A percentile compares a stretch with the other conserved stretches of the same genome.
phyloP scores from a whole-genome alignment of 2,797 vertebrate genomes.

The Malurus splendens region DNA sequence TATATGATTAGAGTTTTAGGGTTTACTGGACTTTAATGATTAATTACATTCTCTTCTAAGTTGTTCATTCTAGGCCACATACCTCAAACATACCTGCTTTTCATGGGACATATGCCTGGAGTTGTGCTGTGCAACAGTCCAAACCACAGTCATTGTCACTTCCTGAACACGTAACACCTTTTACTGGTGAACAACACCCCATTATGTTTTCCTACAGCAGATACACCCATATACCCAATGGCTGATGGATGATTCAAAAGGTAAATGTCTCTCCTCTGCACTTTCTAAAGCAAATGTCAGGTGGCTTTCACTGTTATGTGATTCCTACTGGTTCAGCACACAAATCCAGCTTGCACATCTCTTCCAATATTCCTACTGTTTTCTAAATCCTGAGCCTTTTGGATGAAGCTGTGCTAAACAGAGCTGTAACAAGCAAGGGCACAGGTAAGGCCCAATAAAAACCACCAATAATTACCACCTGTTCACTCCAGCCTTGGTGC shows the following conservation, averaged over 20 bases:
- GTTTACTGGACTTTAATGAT: background rate
- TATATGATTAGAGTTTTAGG: background rate
- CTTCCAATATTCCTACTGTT: background rate
- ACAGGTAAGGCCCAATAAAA: background rate
- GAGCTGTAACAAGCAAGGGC: background rate
- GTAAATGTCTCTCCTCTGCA: background rate
- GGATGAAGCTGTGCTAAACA: background rate
- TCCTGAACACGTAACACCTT: background rate
- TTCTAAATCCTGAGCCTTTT: background rate
- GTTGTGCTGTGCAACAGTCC: background rate
- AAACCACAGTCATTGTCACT: background rate
- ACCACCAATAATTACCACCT: background rate
- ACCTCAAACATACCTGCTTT: background rate
- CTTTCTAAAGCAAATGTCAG: constrained; percentile 32
- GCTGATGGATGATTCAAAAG: background rate
- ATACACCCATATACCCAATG: background rate
- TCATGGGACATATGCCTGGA: rapidly evolving
- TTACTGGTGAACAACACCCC: background rate
- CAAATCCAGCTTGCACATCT: background rate
- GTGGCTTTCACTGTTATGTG: background rate
- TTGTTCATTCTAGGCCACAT: background rate
- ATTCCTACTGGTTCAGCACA: background rate
- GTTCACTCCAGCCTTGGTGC: background rate
- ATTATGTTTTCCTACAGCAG: background rate
- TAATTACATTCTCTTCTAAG: background rate